Conservation (phyloP, 2,888 invertebrate genomes). For the Tachina lurida region DNA sequence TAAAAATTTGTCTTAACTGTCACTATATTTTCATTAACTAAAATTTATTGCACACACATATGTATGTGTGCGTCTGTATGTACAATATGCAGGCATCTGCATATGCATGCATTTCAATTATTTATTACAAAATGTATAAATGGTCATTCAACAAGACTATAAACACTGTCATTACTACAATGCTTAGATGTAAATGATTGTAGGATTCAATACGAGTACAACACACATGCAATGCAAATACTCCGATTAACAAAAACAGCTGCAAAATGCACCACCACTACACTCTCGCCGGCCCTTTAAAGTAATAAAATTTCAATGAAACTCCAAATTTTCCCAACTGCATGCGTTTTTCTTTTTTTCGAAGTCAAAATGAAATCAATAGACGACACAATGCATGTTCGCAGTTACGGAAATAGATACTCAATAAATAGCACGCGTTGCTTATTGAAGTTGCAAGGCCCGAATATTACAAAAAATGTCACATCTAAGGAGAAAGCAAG, state of each 20-base stretch:
- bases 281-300: background rate
- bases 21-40: slow-evolving; percentile 58
- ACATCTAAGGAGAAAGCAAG: background rate
- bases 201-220: slow-evolving; percentile 22
- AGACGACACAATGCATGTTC: slow-evolving; percentile 37
- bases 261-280: slow-evolving; percentile 50
- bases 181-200: slow-evolving; percentile 64
- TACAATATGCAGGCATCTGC: slow-evolving; percentile 21
- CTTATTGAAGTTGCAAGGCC: slow-evolving; percentile 50
- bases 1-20: slow-evolving; percentile 61
- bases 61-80: no score
- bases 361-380: slow-evolving; percentile 33
- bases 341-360: slow-evolving; percentile 46
- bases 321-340: slow-evolving; percentile 59
- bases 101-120: slow-evolving; percentile 22
- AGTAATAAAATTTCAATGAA: slow-evolving; percentile 48
- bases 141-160: slow-evolving; percentile 70
- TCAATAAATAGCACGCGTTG: slow-evolving; percentile 69
- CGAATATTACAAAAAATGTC: slow-evolving; percentile 24
- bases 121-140: slow-evolving; percentile 38
- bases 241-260: slow-evolving; percentile 43
- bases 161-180: slow-evolving; percentile 69
- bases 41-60: slow-evolving; percentile 50
- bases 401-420: slow-evolving; percentile 65
- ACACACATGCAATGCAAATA: slow-evolving; percentile 32